These are phyloP conservation scores for Dicaeum eximium DNA, from an alignment of 2,113 vertebrate species.

Conservation along the genomic window DNA sequence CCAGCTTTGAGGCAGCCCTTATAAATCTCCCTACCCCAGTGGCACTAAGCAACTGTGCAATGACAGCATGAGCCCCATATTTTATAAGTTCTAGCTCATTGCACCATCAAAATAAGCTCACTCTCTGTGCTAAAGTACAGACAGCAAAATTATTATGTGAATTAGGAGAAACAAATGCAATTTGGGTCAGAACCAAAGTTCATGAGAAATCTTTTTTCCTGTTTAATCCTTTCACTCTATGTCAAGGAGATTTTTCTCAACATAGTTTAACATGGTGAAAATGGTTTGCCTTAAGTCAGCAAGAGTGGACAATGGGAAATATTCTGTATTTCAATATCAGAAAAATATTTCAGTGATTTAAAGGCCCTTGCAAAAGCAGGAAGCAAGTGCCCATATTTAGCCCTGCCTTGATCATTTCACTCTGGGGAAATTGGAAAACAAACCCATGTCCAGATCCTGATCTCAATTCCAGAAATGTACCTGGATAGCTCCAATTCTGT, in stretches of 20 bases:
- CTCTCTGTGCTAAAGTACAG: not conserved
- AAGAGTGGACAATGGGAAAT: not conserved
- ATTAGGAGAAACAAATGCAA: not conserved
- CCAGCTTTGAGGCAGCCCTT: not conserved
- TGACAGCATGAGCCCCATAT: rapidly evolving
- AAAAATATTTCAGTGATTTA: not conserved
- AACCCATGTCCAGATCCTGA: not conserved
- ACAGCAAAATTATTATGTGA: not conserved
- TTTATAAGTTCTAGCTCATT: not conserved
- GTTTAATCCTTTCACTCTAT: not conserved
- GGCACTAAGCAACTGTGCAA: not conserved
- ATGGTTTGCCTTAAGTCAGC: not conserved
- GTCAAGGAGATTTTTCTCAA: not conserved
- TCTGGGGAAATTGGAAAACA: not conserved
- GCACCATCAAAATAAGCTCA: not conserved
- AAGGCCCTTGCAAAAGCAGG: not conserved
- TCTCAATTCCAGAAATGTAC: not conserved
- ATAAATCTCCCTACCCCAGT: not conserved
- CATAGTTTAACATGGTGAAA: not conserved
- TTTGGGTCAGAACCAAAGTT: not conserved
- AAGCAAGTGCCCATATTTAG: not conserved
- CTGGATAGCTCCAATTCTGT: not conserved
- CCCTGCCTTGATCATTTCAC: not conserved
- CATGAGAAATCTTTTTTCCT: not conserved
- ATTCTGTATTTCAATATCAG: not conserved